Conservation (phyloP, 1,140 invertebrate genomes). For the Leptopilina clavipes region DNA sequence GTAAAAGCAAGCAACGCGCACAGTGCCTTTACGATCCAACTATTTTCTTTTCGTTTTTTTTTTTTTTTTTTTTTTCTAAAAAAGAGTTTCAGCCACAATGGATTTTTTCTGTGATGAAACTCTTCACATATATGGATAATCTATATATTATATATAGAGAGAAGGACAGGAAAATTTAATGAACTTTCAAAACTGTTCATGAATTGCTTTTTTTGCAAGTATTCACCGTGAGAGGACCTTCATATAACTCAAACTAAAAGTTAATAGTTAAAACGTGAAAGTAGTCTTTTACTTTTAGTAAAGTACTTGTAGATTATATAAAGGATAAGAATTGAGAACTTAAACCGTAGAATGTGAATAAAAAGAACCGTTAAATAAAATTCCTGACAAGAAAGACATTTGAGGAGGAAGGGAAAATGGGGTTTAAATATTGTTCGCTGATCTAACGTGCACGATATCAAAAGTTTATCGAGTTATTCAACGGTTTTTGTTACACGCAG, state of each 20-base stretch:
- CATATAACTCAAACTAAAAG: background rate
- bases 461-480: constrained; percentile 19
- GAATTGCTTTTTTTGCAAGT: background rate
- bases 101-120: background rate
- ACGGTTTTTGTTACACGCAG: background rate
- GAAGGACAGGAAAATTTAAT: background rate
- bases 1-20: background rate
- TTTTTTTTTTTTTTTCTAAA: background rate
- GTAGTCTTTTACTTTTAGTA: background rate
- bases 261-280: constrained; percentile 1
- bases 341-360: background rate
- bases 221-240: background rate
- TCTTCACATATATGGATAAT: background rate
- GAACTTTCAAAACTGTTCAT: background rate
- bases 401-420: background rate
- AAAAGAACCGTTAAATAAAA: constrained; percentile 3
- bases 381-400: background rate
- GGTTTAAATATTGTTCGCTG: constrained; percentile 3
- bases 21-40: background rate
- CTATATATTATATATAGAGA: background rate
- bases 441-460: background rate
- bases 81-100: constrained; percentile 11
- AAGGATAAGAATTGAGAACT: constrained; percentile 10
- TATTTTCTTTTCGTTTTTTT: background rate
- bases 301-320: constrained; percentile 2